phyloP scores from a whole-genome alignment of 2,797 vertebrate species.

The Paramormyrops hopkinsi region DNA sequence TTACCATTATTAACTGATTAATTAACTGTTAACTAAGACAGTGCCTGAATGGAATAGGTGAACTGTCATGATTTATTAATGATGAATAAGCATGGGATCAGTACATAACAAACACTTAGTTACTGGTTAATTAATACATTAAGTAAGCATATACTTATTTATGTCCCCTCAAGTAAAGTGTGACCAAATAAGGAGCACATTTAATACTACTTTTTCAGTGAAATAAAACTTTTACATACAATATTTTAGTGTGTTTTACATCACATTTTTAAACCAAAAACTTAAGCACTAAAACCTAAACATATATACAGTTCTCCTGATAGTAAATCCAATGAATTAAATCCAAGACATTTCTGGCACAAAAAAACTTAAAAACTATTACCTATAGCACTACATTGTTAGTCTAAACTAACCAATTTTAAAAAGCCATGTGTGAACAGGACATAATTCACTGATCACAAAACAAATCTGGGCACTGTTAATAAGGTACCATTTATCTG shows the following conservation, averaged over 20 bases:
- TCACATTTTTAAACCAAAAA: neutral
- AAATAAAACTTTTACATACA: neutral
- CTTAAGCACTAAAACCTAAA: neutral
- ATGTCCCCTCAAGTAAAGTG: neutral
- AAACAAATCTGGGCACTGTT: neutral
- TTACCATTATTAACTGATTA: neutral
- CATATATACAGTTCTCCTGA: neutral
- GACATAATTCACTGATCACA: neutral
- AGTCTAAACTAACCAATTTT: neutral
- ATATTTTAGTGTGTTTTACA: neutral
- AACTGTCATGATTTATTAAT: neutral
- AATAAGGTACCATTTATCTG: neutral
- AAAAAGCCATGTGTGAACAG: neutral
- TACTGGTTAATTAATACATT: neutral
- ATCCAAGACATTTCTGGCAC: neutral
- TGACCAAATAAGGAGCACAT: neutral
- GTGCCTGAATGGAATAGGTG: neutral
- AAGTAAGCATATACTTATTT: neutral
- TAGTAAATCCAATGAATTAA: neutral
- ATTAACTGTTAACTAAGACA: neutral
- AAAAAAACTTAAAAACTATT: neutral
- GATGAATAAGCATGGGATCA: neutral
- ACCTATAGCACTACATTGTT: neutral
- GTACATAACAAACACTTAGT: neutral
- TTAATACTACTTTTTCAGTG: neutral